phyloP scores from a whole-genome alignment of 2,888 invertebrate genomes.

The Asteroscopus sphinx region DNA sequence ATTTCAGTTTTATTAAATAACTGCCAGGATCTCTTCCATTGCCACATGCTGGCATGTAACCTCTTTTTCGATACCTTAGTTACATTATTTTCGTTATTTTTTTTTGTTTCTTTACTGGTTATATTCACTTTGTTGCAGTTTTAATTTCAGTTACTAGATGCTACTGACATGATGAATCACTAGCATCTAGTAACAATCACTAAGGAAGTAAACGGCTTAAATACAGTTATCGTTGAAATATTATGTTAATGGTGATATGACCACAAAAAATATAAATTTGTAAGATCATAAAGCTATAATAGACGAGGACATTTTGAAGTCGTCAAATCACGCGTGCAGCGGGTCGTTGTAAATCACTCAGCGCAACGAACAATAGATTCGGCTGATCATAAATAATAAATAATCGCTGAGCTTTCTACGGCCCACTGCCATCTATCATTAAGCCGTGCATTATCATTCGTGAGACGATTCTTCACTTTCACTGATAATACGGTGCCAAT shows the following conservation, averaged over 20 bases:
- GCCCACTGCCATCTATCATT: constrained; percentile 79
- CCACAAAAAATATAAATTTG: constrained; percentile 37
- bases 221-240: no score
- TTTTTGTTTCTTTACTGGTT: no score
- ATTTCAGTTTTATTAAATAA: no score
- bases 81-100: no score
- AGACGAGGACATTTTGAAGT: constrained; percentile 48
- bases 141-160: no score
- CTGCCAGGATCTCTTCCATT: no score
- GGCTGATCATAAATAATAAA: constrained; percentile 78
- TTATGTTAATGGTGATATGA: background rate
- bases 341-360: constrained; percentile 79
- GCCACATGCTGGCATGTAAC: no score
- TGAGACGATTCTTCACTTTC: constrained; percentile 84
- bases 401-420: constrained; percentile 80
- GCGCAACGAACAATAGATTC: constrained; percentile 73
- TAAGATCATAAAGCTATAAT: constrained; percentile 45
- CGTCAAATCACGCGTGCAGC: constrained; percentile 52
- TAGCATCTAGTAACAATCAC: no score
- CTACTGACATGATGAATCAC: no score
- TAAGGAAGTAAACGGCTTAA: no score
- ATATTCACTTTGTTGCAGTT: no score
- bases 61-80: no score
- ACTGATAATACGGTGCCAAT: constrained; percentile 81
- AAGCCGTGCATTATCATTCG: constrained; percentile 75